Conservation (phyloP, 2,888 invertebrate genomes). For the Ormyrus thymus region DNA sequence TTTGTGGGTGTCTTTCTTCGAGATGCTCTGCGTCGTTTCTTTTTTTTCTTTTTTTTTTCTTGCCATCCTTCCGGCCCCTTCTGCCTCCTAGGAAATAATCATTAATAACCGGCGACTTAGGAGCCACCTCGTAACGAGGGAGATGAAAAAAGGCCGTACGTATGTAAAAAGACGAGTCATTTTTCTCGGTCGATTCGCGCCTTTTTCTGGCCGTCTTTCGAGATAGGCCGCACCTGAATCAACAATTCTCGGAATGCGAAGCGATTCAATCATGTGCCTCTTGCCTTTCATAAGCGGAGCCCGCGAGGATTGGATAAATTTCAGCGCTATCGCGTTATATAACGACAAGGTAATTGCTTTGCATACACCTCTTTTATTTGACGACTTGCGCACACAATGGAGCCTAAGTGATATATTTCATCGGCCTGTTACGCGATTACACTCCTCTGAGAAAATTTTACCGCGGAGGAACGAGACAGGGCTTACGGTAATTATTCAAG, state of each 20-base stretch:
- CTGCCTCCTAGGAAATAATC: constrained; percentile 9
- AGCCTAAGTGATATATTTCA: too few species aligned
- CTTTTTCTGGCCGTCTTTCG: background rate
- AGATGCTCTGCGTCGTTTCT: background rate
- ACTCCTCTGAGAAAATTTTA: too few species aligned
- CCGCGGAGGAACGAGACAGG: too few species aligned
- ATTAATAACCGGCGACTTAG: constrained; percentile 34
- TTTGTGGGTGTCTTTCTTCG: constrained; percentile 4
- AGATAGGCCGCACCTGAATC: constrained; percentile 23
- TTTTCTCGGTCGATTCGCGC: constrained; percentile 29
- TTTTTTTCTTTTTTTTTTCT: background rate
- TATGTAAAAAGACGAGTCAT: constrained; percentile 12
- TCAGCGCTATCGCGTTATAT: too few species aligned
- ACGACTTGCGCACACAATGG: too few species aligned
- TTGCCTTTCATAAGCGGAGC: too few species aligned
- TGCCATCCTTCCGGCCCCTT: background rate
- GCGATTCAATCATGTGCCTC: background rate
- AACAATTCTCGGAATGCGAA: constrained; percentile 26
- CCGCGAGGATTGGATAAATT: too few species aligned
- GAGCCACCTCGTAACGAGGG: background rate
- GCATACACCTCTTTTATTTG: too few species aligned
- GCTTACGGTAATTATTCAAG: too few species aligned
- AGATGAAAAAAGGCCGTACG: too few species aligned
- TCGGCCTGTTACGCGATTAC: too few species aligned
- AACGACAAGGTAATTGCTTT: too few species aligned